These are phyloP conservation scores for Luperina testacea DNA, from an alignment of 2,888 invertebrate species.

Conservation along the genomic window DNA sequence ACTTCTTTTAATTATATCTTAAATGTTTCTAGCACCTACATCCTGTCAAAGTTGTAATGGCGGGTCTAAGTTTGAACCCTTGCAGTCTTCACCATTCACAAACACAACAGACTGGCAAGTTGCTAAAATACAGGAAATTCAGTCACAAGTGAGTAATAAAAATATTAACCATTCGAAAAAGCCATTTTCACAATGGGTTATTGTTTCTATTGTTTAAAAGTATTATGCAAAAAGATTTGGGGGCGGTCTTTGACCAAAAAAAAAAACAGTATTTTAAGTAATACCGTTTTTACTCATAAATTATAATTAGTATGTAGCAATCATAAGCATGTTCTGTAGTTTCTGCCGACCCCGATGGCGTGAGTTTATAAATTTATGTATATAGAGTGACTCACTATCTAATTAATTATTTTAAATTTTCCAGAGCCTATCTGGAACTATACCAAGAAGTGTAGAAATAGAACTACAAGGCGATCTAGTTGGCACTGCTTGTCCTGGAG, in stretches of 20 bases:
- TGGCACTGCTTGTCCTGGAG: slow-evolving; percentile 95
- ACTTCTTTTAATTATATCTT: neutral
- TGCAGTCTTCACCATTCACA: slow-evolving; percentile 92
- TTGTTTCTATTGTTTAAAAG: neutral
- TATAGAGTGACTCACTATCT: no score
- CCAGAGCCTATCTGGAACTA: slow-evolving; percentile 92
- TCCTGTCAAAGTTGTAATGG: slow-evolving; percentile 90
- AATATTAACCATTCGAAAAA: no score
- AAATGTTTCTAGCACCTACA: slow-evolving; percentile 85
- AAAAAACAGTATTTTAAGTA: neutral
- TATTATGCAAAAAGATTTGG: neutral
- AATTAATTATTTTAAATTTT: slow-evolving; percentile 58
- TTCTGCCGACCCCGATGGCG: neutral
- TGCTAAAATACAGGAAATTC: slow-evolving; percentile 95
- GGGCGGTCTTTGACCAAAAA: neutral
- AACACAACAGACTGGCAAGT: slow-evolving; percentile 94
- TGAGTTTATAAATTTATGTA: neutral
- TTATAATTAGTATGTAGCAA: neutral
- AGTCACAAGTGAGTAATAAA: slow-evolving; percentile 89
- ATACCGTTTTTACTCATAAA: neutral
- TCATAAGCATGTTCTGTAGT: neutral
- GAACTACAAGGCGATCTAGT: slow-evolving; percentile 96
- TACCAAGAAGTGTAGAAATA: slow-evolving; percentile 95
- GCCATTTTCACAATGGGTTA: no score
- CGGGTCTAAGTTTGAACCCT: slow-evolving; percentile 91